Conservation (phyloP, 2,888 invertebrate genomes). For the Helleia helle region DNA sequence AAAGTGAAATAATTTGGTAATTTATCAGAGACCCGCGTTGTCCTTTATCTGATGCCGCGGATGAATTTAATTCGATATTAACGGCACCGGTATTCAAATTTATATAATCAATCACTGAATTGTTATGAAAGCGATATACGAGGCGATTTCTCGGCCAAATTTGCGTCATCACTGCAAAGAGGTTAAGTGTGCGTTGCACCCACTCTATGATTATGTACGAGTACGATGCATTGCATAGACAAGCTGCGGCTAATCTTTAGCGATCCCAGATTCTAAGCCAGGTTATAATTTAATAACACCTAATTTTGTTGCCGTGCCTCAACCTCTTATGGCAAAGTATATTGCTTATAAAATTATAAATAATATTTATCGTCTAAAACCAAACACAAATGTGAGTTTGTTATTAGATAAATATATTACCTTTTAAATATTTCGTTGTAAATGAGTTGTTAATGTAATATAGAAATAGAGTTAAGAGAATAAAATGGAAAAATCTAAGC, state of each 20-base stretch:
- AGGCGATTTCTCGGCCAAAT: conserved; percentile 61
- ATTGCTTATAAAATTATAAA: no score
- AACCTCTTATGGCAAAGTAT: not conserved
- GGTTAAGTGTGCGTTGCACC: conserved; percentile 38
- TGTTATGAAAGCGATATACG: conserved; percentile 70
- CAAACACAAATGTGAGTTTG: no score
- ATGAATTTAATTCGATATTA: conserved; percentile 68
- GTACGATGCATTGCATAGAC: conserved; percentile 13
- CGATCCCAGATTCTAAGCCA: conserved; percentile 1
- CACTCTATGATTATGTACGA: conserved; percentile 24
- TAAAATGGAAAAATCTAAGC: no score
- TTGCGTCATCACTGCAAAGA: conserved; percentile 59
- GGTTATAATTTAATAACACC: conserved; percentile 8
- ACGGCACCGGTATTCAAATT: conserved; percentile 66
- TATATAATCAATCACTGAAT: conserved; percentile 69
- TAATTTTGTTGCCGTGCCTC: not conserved
- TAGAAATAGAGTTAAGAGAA: no score
- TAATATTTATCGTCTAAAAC: no score
- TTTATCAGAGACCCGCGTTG: conserved; percentile 59
- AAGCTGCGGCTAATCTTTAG: conserved; percentile 7
- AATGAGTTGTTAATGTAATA: no score
- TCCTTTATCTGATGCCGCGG: conserved; percentile 62
- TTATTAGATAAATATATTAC: no score
- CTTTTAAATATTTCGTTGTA: no score
- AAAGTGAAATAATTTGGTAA: conserved; percentile 55